Evolutionary conservation across 2,113 vertebrate species (phyloP), one percentile per base, ranked within the genome.

Genomic region (Halichoeres trimaculatus): DNA sequence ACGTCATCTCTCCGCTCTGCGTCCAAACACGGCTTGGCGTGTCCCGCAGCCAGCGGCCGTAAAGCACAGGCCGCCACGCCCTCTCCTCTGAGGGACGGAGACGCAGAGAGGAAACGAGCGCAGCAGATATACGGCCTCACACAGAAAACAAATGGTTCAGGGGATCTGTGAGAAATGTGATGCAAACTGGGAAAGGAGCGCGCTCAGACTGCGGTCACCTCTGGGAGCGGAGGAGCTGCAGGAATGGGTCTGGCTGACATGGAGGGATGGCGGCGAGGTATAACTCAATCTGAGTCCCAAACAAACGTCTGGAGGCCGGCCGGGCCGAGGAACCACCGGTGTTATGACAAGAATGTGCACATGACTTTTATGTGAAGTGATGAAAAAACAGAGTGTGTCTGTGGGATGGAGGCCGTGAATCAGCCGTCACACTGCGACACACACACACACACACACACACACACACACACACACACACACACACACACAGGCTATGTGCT

Each of bases 11-110:
- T 68, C 53, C 70, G 73, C 41, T 30, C 65, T 36, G 72, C 40
- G 76, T 83, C 81, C 75, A 88, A 88, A 85, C 80, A 83, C 41
- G 43, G 48, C 80, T 84, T 84, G 51, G 24, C 58, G 50, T 62
- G 70, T 47, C 65, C 70, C 64, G 43, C 63, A 74, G 89, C 86
- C 90, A 91, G 88, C 72, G 26, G 70, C 84, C 40, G 80, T 91
- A 90, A 93, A 92, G 87, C 80, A 87, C 68, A 47, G 55, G 30
- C 62, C 17, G 75, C 84, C 81, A 86, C 78, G 13, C 77, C 86
- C 85, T 85, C 50, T 64, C 66, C 78, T 65, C 24, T 45, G 81
- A 63, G 70, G 78, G 65, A 43, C 70, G 80, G 80, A 79, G 38
- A 70, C 86, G 77, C 65, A 17, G 43, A 85, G 61, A 64, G 85